Percentiles rank a stretch among this genome's conserved stretches.
Conservation (phyloP, 2,797 vertebrate species). For the Lacerta agilis region DNA sequence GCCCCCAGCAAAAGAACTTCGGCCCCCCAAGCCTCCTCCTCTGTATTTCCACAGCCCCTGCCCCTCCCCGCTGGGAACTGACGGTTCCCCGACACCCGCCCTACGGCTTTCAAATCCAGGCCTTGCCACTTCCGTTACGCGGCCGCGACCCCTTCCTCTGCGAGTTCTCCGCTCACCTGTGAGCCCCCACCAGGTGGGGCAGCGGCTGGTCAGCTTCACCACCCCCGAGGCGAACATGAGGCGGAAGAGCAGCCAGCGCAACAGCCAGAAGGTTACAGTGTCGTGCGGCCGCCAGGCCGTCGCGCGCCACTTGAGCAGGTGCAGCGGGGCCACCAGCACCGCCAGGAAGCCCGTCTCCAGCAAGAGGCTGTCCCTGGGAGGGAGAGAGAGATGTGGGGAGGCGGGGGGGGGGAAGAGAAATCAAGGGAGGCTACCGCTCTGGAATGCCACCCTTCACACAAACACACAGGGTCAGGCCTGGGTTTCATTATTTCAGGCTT, state of each 20-base stretch:
- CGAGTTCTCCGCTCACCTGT: constrained; percentile 81
- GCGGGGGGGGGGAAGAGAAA: rapidly evolving
- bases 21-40: too few relatives aligned
- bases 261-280: constrained; percentile 87
- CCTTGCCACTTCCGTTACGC: not conserved
- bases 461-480: too few relatives aligned
- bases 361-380: constrained; percentile 90
- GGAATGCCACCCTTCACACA: rapidly evolving
- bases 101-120: too few relatives aligned
- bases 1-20: too few relatives aligned
- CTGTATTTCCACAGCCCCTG: not conserved
- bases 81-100: too few relatives aligned
- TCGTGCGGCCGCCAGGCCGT: constrained; percentile 77
- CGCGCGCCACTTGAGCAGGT: constrained; percentile 63
- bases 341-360: constrained; percentile 91
- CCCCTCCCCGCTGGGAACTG: too few relatives aligned
- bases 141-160: not conserved
- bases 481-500: too few relatives aligned
- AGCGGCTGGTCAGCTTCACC: constrained; percentile 94
- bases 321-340: constrained; percentile 87
- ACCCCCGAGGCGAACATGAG: constrained; percentile 96
- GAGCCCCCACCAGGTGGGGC: constrained; percentile 97
- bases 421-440: not conserved
- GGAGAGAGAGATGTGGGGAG: not conserved
- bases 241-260: constrained; percentile 94